A percentile compares a stretch with the other conserved stretches of the same genome.
Conservation (phyloP, 2,113 vertebrate genomes). For the Sebastes schlegelii region DNA sequence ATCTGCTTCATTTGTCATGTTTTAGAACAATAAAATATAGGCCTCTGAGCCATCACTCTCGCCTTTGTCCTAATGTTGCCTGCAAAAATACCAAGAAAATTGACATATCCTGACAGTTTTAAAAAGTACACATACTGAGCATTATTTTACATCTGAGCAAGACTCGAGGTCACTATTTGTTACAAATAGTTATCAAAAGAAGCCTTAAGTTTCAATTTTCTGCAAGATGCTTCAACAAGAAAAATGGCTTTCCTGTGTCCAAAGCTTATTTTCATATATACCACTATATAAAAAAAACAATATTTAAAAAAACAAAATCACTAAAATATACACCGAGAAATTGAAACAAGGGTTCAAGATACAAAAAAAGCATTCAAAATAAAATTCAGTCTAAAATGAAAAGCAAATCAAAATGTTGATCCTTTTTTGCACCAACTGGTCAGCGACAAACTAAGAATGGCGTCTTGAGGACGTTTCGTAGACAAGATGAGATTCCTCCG, state of each 20-base stretch:
- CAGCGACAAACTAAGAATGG: slow-evolving; percentile 69
- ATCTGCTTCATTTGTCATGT: slow-evolving; percentile 88
- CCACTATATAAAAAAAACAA: slow-evolving; percentile 80
- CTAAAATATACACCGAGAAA: slow-evolving; percentile 95
- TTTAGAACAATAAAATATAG: slow-evolving; percentile 88
- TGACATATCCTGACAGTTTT: slow-evolving; percentile 85
- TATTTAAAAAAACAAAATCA: slow-evolving; percentile 81
- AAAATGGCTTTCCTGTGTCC: slow-evolving; percentile 86
- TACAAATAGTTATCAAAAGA: slow-evolving; percentile 91
- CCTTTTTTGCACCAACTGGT: slow-evolving; percentile 89
- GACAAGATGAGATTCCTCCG: slow-evolving; percentile 77
- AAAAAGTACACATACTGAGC: slow-evolving; percentile 86
- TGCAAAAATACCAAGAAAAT: slow-evolving; percentile 87
- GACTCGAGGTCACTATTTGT: slow-evolving; percentile 88
- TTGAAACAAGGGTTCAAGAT: slow-evolving; percentile 85
- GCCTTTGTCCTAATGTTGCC: slow-evolving; percentile 84
- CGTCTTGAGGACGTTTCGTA: slow-evolving; percentile 72
- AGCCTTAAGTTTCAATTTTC: slow-evolving; percentile 86
- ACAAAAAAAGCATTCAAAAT: slow-evolving; percentile 91
- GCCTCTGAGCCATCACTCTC: slow-evolving; percentile 83
- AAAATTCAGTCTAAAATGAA: slow-evolving; percentile 81
- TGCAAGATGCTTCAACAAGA: slow-evolving; percentile 84
- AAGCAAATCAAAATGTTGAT: slow-evolving; percentile 85
- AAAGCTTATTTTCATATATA: slow-evolving; percentile 93
- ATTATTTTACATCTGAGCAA: slow-evolving; percentile 87